These are phyloP conservation scores for Sceloporus undulatus DNA, from an alignment of 2,113 vertebrate species.

Conservation along the genomic window DNA sequence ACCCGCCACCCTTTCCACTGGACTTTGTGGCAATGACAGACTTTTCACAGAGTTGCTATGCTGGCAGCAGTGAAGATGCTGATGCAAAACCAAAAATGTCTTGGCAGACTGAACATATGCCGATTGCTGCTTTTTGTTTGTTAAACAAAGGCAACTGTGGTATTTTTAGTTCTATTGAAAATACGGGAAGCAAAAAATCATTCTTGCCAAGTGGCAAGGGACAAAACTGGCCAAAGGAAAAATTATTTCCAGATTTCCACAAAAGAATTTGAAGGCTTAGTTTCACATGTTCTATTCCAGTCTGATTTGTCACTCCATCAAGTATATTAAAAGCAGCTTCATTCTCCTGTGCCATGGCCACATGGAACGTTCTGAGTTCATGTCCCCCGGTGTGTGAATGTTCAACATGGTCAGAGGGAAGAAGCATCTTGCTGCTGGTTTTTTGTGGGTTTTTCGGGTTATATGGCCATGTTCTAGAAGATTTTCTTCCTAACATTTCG, in stretches of 20 bases:
- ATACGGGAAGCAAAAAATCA: slow-evolving; percentile 38
- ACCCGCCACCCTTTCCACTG: background rate
- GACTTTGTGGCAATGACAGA: slow-evolving; percentile 27
- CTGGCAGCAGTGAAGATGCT: slow-evolving; percentile 18
- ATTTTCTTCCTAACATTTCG: no score
- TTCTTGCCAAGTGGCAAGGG: slow-evolving; percentile 53
- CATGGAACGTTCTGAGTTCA: background rate
- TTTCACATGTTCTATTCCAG: slow-evolving; percentile 11
- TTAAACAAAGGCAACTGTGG: slow-evolving; percentile 31
- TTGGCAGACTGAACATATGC: slow-evolving; percentile 35
- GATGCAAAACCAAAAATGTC: slow-evolving; percentile 44
- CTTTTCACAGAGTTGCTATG: slow-evolving; percentile 4
- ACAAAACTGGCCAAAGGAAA: slow-evolving; percentile 45
- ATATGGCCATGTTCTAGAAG: no score
- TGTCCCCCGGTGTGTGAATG: background rate
- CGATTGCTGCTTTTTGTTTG: slow-evolving; percentile 23
- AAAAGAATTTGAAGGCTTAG: slow-evolving; percentile 39
- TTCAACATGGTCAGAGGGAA: background rate
- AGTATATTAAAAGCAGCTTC: background rate
- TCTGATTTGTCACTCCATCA: background rate
- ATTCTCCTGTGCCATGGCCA: background rate
- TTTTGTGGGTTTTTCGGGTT: background rate
- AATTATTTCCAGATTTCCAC: slow-evolving; percentile 65
- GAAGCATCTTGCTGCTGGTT: background rate
- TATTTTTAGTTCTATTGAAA: slow-evolving; percentile 60